Base-by-base conservation (phyloP, 2,113 vertebrate genomes). In the Orcinus orca region DNA sequence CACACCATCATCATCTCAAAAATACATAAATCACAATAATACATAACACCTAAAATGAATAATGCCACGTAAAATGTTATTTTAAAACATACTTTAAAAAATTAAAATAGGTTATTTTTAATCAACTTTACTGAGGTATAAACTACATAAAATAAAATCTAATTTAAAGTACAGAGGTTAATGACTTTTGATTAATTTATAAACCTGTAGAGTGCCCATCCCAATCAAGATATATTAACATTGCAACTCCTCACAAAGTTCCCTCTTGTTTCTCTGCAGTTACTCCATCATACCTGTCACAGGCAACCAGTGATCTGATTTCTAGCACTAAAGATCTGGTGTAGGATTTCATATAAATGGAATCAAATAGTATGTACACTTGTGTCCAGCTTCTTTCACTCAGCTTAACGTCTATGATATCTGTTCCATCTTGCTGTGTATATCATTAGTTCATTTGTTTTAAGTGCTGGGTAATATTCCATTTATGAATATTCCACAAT, bases 221-320 rank as follows among this genome's bases (percentile, higher is more conserved):
- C 33, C 68, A 91, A 92, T 89, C 76, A 93, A 95, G 73, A 89
- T 62, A 92, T 0, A 93, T 25, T 90, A 95, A 86, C n/a, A 83
- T 4, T 65, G 55, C 70, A 90, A 83, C 33, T 71, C 73, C 44
- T 38, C 41, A 71, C 31, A 68, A 79, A 94, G 71, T 79, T 86
- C 41, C 14, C 38, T 55, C 31, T 67, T 62, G 15, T 1, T 53
- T 18, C 41, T 81, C n/a, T 73, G 41, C 26, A 92, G 44, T 65
- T 95, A 93, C 15, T 29, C 31, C 14, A 65, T 23, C 67, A 81
- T 36, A 85, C 17, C 15, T 71, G 14, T n/a, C 80, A 80, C 31
- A 92, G n/a, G 44, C 14, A 95, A 92, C 29, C 73, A 77, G 77
- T 38, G 25, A 96, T 67, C 44, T 76, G 44, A 90, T 65, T 88